These are phyloP conservation scores for Macaria notata DNA, from an alignment of 2,888 invertebrate species.

Conservation along the genomic window DNA sequence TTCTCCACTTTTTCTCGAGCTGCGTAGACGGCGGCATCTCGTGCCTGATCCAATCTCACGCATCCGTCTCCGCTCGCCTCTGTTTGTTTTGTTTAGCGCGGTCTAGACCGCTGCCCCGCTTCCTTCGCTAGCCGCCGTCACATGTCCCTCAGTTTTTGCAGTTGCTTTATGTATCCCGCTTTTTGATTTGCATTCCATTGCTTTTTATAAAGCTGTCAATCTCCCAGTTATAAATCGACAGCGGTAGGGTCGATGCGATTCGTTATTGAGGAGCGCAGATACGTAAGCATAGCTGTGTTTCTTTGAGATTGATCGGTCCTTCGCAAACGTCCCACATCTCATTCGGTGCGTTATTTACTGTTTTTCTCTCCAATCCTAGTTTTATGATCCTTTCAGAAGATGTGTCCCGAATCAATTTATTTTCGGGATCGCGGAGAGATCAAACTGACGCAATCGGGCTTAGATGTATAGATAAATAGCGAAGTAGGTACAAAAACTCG, in stretches of 20 bases:
- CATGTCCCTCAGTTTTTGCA: constrained; percentile 20
- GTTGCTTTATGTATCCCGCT: constrained; percentile 20
- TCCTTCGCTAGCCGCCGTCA: constrained; percentile 18
- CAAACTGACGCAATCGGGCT: constrained; percentile 22
- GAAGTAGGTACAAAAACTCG: constrained; percentile 11
- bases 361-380: constrained; percentile 19
- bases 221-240: constrained; percentile 7
- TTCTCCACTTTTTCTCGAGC: constrained; percentile 60
- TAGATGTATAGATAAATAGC: constrained; percentile 12
- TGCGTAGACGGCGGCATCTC: constrained; percentile 38
- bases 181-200: constrained; percentile 18
- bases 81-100: constrained; percentile 26
- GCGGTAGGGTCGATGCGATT: constrained; percentile 7
- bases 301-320: constrained; percentile 18
- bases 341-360: constrained; percentile 22
- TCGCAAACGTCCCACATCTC: constrained; percentile 18
- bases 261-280: constrained; percentile 2
- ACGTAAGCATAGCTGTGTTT: constrained; percentile 3
- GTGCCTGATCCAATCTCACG: constrained; percentile 39
- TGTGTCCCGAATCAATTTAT: constrained; percentile 27
- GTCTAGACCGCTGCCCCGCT: constrained; percentile 25
- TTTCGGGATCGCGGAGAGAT: constrained; percentile 20
- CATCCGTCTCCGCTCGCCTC: constrained; percentile 40
- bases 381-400: constrained; percentile 22
- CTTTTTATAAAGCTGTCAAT: constrained; percentile 17